Conservation (phyloP, 1,140 invertebrate species). For the Grapholita molesta region DNA sequence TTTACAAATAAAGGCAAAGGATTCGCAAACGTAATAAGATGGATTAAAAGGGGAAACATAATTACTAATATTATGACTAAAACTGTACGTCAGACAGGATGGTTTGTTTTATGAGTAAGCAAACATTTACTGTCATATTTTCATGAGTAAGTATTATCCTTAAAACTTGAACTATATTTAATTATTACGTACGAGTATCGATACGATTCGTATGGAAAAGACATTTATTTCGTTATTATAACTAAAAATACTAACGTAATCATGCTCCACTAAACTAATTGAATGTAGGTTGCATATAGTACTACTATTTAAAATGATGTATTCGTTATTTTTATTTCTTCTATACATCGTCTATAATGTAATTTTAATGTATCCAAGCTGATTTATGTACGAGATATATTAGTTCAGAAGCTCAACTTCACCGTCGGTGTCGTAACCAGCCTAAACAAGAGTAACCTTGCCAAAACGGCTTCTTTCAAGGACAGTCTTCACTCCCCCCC, state of each 20-base stretch:
- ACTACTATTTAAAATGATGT: background rate
- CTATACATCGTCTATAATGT: background rate
- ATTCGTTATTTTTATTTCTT: background rate
- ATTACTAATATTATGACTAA: background rate
- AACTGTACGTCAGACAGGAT: background rate
- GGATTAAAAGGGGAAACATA: background rate
- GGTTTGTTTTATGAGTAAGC: background rate
- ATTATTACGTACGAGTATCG: background rate
- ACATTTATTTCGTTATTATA: background rate
- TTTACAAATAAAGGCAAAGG: background rate
- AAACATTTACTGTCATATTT: background rate
- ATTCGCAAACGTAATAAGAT: background rate
- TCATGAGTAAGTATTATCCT: background rate
- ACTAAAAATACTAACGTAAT: background rate
- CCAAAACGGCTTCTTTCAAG: slow-evolving; percentile 49
- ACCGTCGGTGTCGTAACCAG: background rate
- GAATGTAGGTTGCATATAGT: background rate
- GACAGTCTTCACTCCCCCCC: slow-evolving; percentile 35
- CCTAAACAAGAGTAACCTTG: slow-evolving; percentile 42
- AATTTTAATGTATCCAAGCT: background rate
- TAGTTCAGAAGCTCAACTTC: background rate
- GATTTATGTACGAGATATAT: background rate
- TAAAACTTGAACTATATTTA: background rate
- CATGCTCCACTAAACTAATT: too few relatives aligned
- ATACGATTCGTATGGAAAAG: background rate